Evolutionary conservation across 2,113 vertebrate species (phyloP).

Genomic region (Motacilla alba): DNA sequence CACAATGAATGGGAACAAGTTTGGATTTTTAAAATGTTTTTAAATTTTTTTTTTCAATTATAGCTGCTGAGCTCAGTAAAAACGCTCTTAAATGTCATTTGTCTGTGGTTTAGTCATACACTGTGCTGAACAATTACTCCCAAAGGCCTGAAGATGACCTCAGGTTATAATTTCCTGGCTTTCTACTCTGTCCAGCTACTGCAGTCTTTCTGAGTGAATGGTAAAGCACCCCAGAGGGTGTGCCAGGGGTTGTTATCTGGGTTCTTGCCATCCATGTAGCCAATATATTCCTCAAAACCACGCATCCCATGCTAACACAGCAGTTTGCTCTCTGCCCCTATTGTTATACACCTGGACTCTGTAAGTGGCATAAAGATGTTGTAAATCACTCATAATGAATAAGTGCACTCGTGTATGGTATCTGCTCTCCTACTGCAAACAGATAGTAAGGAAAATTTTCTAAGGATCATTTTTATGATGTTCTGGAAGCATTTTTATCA

Average conservation of each 20-base stretch:
- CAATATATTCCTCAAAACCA: not conserved
- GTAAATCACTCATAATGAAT: not conserved
- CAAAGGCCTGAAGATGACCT: fast-evolving
- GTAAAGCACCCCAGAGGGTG: fast-evolving
- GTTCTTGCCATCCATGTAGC: not conserved
- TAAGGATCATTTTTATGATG: not conserved
- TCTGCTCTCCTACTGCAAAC: not conserved
- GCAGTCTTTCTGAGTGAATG: not conserved
- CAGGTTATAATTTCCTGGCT: not conserved
- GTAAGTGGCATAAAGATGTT: not conserved
- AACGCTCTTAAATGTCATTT: not conserved
- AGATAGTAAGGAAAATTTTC: not conserved
- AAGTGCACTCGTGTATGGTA: not conserved
- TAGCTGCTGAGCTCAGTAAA: not conserved
- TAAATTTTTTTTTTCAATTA: not conserved
- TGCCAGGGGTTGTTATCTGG: fast-evolving
- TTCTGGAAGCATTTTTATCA: not conserved
- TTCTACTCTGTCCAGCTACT: not conserved
- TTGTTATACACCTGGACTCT: fast-evolving
- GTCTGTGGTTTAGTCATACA: not conserved
- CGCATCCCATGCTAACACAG: not conserved
- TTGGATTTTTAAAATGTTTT: not conserved
- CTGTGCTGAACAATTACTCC: not conserved
- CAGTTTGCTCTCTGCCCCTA: fast-evolving
- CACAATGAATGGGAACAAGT: not conserved